Base-by-base conservation (phyloP, 2,888 invertebrate genomes). In the Anoplius nigerrimus region DNA sequence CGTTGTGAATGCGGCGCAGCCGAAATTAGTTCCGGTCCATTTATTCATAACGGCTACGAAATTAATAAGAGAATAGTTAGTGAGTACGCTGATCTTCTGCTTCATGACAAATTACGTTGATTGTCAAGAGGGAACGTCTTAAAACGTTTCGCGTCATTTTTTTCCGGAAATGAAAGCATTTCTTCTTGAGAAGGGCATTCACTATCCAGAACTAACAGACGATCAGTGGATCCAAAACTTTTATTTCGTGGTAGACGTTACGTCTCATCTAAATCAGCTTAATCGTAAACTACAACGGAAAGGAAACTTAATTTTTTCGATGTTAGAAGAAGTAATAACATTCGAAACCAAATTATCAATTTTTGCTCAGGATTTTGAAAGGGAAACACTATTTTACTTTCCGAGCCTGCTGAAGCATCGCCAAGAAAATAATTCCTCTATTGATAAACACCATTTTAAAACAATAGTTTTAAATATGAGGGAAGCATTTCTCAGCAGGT, bases 231-330 rank as follows among this genome's bases (percentile, higher is more conserved):
- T 79, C 65, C 79, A 82, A 82, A 83, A 80, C 48, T 78, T 79
- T 73, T 75, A 84, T 76, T 83, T 84, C 75, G 82, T 81, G 79
- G 80, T 82, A 72, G 78, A 80, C 71, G 71, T 81, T 72, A 82
- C 79, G 68, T 68, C 74, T 71, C 73, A 84, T 76, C 75, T 84
- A 82, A 82, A 83, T 82, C 71, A 81, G 76, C 78, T 82, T 68
- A 82, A 81, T 81, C 75, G 62, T 72, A 81, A 82, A 82, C 77
- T 85, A 73, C 81, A 83, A 70, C 75, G 76, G 69, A 82, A 82
- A 69, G 75, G 76, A 78, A 84, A 82, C 71, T 58, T 45, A 74
- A 70, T 70, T 66, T 73, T 73, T 82, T 66, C 66, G 56, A 66
- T 76, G 75, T 62, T 80, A 68, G 74, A 81, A 76, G 73, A 76